Evolutionary conservation across 2,113 vertebrate genomes (phyloP).

Genomic region (Rhegmatorhina hoffmannsi): DNA sequence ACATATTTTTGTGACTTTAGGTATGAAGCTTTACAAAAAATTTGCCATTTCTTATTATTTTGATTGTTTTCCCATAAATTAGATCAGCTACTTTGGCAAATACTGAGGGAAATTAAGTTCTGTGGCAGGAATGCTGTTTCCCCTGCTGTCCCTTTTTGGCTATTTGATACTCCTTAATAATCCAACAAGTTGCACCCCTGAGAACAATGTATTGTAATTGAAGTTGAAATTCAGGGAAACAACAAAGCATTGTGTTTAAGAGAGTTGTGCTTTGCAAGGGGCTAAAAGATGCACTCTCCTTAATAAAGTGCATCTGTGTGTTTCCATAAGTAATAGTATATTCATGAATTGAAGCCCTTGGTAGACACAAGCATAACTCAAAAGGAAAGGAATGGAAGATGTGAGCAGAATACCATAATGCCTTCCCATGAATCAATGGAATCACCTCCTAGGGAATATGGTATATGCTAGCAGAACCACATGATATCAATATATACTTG

Average conservation of each 20-base stretch:
- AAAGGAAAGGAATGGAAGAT: neutral
- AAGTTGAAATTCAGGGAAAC: neutral
- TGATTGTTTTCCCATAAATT: neutral
- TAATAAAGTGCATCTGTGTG: neutral
- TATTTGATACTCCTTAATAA: neutral
- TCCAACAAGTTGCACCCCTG: neutral
- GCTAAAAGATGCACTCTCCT: neutral
- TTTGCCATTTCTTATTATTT: neutral
- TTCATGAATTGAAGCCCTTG: rapidly evolving
- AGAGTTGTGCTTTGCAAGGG: neutral
- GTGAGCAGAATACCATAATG: neutral
- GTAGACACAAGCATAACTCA: neutral
- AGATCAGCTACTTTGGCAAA: neutral
- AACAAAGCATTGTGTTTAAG: neutral
- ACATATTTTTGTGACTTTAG: neutral
- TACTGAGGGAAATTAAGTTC: neutral
- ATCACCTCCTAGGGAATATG: neutral
- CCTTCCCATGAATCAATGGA: neutral
- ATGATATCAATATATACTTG: neutral
- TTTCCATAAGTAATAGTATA: neutral
- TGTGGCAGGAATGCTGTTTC: neutral
- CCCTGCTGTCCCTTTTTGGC: neutral
- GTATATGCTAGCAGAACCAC: neutral
- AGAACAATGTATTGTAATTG: neutral
- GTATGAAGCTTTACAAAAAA: neutral